These are phyloP conservation scores for Dermochelys coriacea DNA, from an alignment of 2,797 vertebrate genomes.

Conservation along the genomic window DNA sequence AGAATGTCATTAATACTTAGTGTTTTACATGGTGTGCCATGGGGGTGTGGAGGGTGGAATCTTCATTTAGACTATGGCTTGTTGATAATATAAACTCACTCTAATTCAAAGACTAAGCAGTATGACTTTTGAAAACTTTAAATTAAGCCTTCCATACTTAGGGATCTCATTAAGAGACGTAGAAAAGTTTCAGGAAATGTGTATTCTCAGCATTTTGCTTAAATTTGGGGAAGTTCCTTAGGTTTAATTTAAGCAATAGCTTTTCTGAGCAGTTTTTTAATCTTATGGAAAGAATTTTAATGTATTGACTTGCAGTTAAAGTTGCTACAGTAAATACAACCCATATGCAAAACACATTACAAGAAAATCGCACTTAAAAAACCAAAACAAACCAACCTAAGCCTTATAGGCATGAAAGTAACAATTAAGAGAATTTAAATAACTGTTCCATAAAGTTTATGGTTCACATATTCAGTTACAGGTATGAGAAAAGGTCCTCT, in stretches of 20 bases:
- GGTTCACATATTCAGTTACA: not conserved
- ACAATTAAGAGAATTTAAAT: not conserved
- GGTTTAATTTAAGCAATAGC: conserved; percentile 26
- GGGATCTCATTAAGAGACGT: conserved; percentile 18
- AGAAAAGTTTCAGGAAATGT: conserved; percentile 46
- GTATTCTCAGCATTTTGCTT: conserved; percentile 34
- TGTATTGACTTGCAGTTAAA: not conserved
- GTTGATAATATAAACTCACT: conserved; percentile 58
- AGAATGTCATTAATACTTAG: conserved; percentile 47
- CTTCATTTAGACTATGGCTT: conserved; percentile 46
- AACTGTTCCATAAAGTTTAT: not conserved
- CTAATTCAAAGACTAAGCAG: conserved; percentile 48
- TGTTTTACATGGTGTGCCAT: conserved; percentile 33
- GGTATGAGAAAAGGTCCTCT: not conserved
- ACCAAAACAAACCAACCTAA: not conserved
- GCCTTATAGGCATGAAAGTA: not conserved
- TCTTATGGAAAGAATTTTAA: conserved; percentile 21
- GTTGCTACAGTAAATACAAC: conserved; percentile 3
- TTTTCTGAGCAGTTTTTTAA: conserved; percentile 29
- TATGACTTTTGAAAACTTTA: conserved; percentile 33
- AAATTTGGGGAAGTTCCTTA: conserved; percentile 9
- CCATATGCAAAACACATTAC: not conserved
- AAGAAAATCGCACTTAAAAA: not conserved
- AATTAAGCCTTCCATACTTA: conserved; percentile 61
- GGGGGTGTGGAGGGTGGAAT: not conserved